Evolutionary conservation across 53 echinoderm and acorn worm species (phyloP), one percentile per base, ranked within the genome.

Genomic region (Astropecten irregularis): DNA sequence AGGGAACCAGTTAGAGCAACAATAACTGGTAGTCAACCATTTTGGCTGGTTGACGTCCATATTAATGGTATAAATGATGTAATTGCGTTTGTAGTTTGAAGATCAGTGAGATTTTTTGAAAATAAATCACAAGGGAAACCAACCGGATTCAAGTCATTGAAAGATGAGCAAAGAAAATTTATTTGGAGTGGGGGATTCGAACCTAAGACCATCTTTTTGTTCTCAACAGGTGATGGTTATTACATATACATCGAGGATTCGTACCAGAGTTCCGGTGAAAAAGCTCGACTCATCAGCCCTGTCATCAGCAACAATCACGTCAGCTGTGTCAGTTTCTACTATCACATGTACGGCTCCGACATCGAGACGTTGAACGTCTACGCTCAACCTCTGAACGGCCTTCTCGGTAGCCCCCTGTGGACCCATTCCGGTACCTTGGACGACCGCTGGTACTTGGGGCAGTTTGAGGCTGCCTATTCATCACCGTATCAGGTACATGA

Each of bases 211-310:
- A n/a, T n/a, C n/a, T n/a, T n/a, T n/a, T n/a, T n/a, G n/a, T n/a
- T n/a, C n/a, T n/a, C n/a, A n/a, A n/a, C n/a, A n/a, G n/a, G n/a
- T n/a, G n/a, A n/a, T n/a, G 95, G 95, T 0, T 88, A 77, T 34
- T 95, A 95, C 67, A 25, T 95, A 38, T 95, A 87, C 85, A 90
- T 95, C 66, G 95, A 95, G 69, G 92, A 87, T 3, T 92, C 93
- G 33, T 76, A 71, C 49, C 91, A 87, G 27, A 25, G 36, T 13
- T 53, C 29, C 7, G 88, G 89, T 4, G 89, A 96, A 55, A 30
- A 85, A 11, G 97, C 94, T 10, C 89, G 97, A 1, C 83, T 97
- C 2, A 82, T 87, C 21, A 94, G 93, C 64, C 69, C 81, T 18
- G 46, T 61, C 2, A 46, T 90, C 16, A 48, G 57, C 15, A 21